Base-by-base conservation (phyloP, 2,797 vertebrate genomes). In the Sebastes ruberrimus region DNA sequence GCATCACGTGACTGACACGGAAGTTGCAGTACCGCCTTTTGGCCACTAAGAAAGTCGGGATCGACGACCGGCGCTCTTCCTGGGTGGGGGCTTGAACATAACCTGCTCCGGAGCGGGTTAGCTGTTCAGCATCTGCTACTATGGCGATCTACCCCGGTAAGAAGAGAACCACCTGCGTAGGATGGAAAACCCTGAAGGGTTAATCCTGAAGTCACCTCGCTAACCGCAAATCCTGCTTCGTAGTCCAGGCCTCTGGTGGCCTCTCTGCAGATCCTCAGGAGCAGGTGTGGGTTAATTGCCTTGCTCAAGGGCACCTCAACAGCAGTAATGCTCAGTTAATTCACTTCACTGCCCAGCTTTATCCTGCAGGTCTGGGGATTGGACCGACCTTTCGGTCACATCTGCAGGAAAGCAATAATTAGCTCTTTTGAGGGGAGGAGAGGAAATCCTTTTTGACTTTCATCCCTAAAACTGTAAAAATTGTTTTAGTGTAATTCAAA, bases 251-350 rank as follows among this genome's bases (percentile, higher is more conserved):
- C 38, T 42, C 38, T 1, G 38, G 1, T 1, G 30, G 55, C 65
- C 74, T 3, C 28, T 56, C 33, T 64, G 59, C 73, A 79, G 69
- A 81, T 72, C 33, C 71, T 52, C 33, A 3, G 55, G 74, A 66
- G 73, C 53, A 56, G 56, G 1, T 22, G 28, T 10, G 7, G 77
- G 69, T 81, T 76, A 73, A 89, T 46, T 71, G 78, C 46, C 32
- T 42, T 65, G 83, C 78, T 81, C 69, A 77, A 66, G 76, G 76
- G 72, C 72, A 69, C 60, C 72, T 83, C 38, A 71, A 11, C 53
- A 5, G 62, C 55, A 30, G 30, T 67, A 59, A 67, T 56, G 61
- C 18, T 33, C 22, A 27, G 32, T 67, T 61, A 14, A 69, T 73
- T 66, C 20, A 42, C 63, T 69, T 62, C 70, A 1, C 27, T 33